Percentiles rank a stretch among this genome's conserved stretches.
Evolutionary conservation across 37 sponge, comb jelly and placozoan species (phyloP).

Genomic region (Petrosia ficiformis): DNA sequence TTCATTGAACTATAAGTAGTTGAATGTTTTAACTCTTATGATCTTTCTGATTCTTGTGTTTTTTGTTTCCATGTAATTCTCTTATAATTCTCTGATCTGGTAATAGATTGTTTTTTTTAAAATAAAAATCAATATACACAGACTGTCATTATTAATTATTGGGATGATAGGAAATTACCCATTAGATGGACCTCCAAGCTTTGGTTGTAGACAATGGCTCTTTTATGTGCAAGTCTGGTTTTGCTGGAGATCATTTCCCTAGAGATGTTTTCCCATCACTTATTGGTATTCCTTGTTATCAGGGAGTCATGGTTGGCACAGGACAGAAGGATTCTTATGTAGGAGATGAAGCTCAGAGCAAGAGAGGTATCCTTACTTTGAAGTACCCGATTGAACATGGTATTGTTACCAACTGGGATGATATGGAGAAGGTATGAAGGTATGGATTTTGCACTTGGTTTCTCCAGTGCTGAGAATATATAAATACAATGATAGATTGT

Average conservation of each 20-base stretch:
- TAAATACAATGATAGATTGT: neutral
- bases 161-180: too few species aligned
- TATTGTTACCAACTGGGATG: constrained; percentile 99
- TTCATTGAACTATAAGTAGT: neutral
- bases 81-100: too few species aligned
- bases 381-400: constrained; percentile 99
- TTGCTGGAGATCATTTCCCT: constrained; percentile 99
- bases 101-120: too few species aligned
- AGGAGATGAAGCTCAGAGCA: constrained; percentile 99
- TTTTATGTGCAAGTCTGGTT: constrained; percentile 99
- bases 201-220: constrained; percentile 99
- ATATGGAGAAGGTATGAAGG: constrained; percentile 97
- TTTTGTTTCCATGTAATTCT: too few species aligned
- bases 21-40: too few species aligned
- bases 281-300: constrained; percentile 97
- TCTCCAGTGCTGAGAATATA: neutral
- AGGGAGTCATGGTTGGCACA: constrained; percentile 99
- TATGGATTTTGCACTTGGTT: neutral
- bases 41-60: too few species aligned
- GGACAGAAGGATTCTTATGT: constrained; percentile 99
- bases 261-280: constrained; percentile 99
- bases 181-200: constrained; percentile 98
- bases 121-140: too few species aligned
- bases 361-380: constrained; percentile 99
- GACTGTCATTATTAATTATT: too few species aligned